Percentiles rank a stretch among this genome's conserved stretches.
Evolutionary conservation across 2,888 invertebrate genomes (phyloP).

Genomic region (Drosophila demipolita): DNA sequence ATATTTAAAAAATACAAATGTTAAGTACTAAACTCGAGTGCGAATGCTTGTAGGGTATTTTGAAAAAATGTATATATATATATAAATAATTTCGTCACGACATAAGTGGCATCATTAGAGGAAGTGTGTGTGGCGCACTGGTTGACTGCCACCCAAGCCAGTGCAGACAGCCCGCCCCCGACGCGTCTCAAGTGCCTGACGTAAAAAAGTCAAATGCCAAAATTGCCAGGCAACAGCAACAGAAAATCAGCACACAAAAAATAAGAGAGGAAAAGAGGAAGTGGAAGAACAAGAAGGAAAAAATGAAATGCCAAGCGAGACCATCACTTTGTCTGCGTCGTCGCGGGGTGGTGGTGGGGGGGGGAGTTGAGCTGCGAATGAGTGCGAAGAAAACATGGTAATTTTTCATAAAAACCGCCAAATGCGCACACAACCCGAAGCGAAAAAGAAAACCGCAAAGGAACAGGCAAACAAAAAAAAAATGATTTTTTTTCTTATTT

Average conservation of each 20-base stretch:
- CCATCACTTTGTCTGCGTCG: conserved; percentile 1
- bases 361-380: conserved; percentile 49
- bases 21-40: neutral
- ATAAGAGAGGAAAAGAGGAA: conserved; percentile 11
- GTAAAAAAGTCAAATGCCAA: conserved; percentile 77
- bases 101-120: conserved; percentile 81
- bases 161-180: conserved; percentile 6
- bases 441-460: conserved; percentile 54
- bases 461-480: conserved; percentile 56
- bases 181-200: conserved; percentile 74
- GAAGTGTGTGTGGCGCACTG: conserved; percentile 69
- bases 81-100: conserved; percentile 80
- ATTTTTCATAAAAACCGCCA: conserved; percentile 80
- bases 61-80: conserved; percentile 55
- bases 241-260: conserved; percentile 7
- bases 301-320: conserved; percentile 53
- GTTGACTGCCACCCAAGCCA: conserved; percentile 51
- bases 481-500: conserved; percentile 31
- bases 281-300: conserved; percentile 15
- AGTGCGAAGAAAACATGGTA: conserved; percentile 79
- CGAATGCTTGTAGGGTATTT: conserved; percentile 40
- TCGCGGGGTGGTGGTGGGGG: neutral
- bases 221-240: conserved; percentile 66
- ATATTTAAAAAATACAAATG: neutral
- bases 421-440: conserved; percentile 80